Percentiles rank a stretch among this genome's conserved stretches.
Conservation (phyloP, 2,113 vertebrate species). For the Acrocephalus arundinaceus region DNA sequence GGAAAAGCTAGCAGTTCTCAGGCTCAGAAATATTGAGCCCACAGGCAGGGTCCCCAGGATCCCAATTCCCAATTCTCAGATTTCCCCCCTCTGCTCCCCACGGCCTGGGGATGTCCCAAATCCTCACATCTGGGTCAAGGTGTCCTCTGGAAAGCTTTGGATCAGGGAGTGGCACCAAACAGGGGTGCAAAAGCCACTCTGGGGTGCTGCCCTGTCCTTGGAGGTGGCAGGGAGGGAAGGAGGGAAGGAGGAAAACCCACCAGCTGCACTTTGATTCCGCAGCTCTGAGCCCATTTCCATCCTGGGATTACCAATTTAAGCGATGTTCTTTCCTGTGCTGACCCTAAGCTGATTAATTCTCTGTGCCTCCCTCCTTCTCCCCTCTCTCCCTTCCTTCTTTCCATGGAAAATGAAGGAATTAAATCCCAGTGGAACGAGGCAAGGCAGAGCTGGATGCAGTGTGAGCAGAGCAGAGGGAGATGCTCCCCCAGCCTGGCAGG, state of each 20-base stretch:
- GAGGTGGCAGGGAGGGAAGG: not conserved
- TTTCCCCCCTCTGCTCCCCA: not conserved
- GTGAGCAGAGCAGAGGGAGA: not conserved
- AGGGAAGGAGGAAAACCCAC: not conserved
- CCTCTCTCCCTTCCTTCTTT: not conserved
- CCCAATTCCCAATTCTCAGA: not conserved
- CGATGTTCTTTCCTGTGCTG: constrained; percentile 45
- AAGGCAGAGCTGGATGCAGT: not conserved
- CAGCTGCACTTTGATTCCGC: not conserved
- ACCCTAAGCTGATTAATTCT: constrained; percentile 60
- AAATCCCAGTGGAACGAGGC: not conserved
- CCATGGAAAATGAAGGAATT: not conserved
- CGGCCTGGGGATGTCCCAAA: not conserved
- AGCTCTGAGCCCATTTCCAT: constrained; percentile 26
- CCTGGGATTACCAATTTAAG: constrained; percentile 46
- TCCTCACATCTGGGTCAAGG: not conserved
- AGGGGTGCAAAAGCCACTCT: not conserved
- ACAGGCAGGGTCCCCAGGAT: not conserved
- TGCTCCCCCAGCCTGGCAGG: rapidly evolving
- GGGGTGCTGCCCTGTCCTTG: not conserved
- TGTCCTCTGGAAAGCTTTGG: not conserved
- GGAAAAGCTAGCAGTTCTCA: too few species aligned
- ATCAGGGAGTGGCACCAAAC: too few species aligned
- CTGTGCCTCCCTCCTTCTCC: not conserved
- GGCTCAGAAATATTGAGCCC: too few species aligned